Conservation (phyloP, 2,113 vertebrate genomes). For the Lonchura striata region DNA sequence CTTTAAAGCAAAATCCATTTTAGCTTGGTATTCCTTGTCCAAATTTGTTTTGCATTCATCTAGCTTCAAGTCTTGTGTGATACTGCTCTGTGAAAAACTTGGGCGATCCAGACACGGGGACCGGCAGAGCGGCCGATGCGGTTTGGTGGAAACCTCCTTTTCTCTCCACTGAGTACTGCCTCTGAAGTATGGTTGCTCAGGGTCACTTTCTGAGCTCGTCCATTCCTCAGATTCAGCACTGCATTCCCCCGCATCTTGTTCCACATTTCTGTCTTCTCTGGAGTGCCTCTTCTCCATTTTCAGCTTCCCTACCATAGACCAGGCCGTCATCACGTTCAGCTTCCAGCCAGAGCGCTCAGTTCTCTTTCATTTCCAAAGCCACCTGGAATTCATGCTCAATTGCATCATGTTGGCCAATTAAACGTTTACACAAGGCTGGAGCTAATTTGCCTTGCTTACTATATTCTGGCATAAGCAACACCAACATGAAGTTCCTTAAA, state of each 20-base stretch:
- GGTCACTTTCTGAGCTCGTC: slow-evolving; percentile 91
- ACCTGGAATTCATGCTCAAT: slow-evolving; percentile 70
- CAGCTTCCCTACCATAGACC: slow-evolving; percentile 85
- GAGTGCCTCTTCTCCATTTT: slow-evolving; percentile 92
- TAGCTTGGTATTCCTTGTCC: slow-evolving; percentile 90
- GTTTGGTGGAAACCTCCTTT: slow-evolving; percentile 80
- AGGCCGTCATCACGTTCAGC: slow-evolving; percentile 91
- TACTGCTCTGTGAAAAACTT: slow-evolving; percentile 95
- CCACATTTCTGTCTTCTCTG: slow-evolving; percentile 83
- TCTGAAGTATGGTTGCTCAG: slow-evolving; percentile 74
- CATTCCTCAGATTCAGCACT: slow-evolving; percentile 88
- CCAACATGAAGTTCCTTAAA: slow-evolving; percentile 74
- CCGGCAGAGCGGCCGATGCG: slow-evolving; percentile 93
- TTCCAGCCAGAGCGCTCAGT: slow-evolving; percentile 75
- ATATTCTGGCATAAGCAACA: slow-evolving; percentile 68
- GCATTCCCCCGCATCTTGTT: slow-evolving; percentile 70
- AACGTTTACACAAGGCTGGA: slow-evolving; percentile 60
- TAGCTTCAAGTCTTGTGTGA: slow-evolving; percentile 84
- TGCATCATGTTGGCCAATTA: slow-evolving; percentile 59
- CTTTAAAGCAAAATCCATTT: slow-evolving; percentile 98
- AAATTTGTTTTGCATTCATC: slow-evolving; percentile 64
- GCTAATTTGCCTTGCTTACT: slow-evolving; percentile 66
- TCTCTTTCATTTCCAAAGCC: slow-evolving; percentile 79
- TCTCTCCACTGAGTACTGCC: slow-evolving; percentile 73
- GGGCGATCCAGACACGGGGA: slow-evolving; percentile 93